Evolutionary conservation across 1,140 invertebrate genomes (phyloP), one percentile per base, ranked within the genome.

Genomic region (Trichonephila clavata): DNA sequence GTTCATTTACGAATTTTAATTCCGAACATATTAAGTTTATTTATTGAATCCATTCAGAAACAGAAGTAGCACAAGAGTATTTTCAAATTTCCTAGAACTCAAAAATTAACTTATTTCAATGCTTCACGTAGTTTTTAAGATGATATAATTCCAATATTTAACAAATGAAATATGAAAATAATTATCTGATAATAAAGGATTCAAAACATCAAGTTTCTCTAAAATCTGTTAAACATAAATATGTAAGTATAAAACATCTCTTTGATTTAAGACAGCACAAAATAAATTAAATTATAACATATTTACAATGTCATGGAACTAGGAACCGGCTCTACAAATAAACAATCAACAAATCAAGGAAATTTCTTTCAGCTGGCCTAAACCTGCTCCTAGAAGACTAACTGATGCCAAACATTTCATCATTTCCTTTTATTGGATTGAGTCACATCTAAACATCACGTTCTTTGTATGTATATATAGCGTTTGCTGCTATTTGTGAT

Each of bases 231-330:
- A 83, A 92, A 92, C 90, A 92, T 92, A 92, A 92, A 92, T 92
- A 92, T 43, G 59, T 90, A 90, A 90, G 68, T 90, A 90, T 81
- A 87, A 90, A 84, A 92, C 77, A 84, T 92, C 32, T 90, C 90
- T 92, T 92, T 92, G 90, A 92, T 92, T 87, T 63, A 87, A 43
- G 59, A 93, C 92, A 50, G 50, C 92, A 93, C 92, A 93, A 93
- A 93, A 87, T 93, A 93, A 93, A 93, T 93, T 93, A 93, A 93
- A 87, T 93, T 86, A 93, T 93, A 93, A 87, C 63, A 92, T 93
- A 93, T 93, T 59, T 93, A 93, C 92, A 93, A 80, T 80, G 50
- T 92, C 71, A 86, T 92, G 24, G 63, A 59, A 92, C 59, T 65
- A 77, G 39, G 27, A 57, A 24, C 63, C 3, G 39, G 24, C 65